Evolutionary conservation across 2,888 invertebrate genomes (phyloP), one percentile per base, ranked within the genome.

Genomic region (Agrochola lota): DNA sequence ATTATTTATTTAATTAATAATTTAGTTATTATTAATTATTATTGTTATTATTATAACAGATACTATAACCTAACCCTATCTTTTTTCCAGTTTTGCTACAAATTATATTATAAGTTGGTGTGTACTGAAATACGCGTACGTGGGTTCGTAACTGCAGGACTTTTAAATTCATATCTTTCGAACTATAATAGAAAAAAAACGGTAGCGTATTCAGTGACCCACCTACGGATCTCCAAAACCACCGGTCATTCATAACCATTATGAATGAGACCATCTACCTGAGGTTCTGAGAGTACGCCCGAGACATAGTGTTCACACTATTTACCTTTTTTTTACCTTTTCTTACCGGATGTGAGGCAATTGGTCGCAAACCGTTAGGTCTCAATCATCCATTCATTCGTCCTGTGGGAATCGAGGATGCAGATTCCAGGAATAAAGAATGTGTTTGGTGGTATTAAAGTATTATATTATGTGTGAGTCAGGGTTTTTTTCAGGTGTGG

Each of bases 201-300:
- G 4, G 57, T 55, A n/a, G 26, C 12, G 30, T 71, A 17, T 62
- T 59, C 20, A 7, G 7, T 20, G 12, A 49, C 3, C 11, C 20
- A 26, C 11, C 30, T 11, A 72, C 55, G 74, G 90, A 87, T 69
- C 91, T 81, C 91, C 74, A 91, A 91, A 83, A 15, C 87, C 88
- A 86, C 82, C 90, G 92, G 92, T 95, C 96, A 96, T 96, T 95
- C 95, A 95, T 94, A 91, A 86, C 78, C 72, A 91, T 92, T 91
- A 93, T 95, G 95, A 95, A 94, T 94, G 93, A 91, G 71, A 85
- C 76, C 84, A 85, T 77, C 94, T 96, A 96, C 96, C 96, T 96
- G 95, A 88, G 89, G 78, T 95, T n/a, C n/a, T n/a, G n/a, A 88
- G 90, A 84, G 86, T 85, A 81, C 89, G 90, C 91, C 90, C 91